Evolutionary conservation across 2,113 vertebrate genomes (phyloP).

Genomic region (Plecturocebus donacophilus): DNA sequence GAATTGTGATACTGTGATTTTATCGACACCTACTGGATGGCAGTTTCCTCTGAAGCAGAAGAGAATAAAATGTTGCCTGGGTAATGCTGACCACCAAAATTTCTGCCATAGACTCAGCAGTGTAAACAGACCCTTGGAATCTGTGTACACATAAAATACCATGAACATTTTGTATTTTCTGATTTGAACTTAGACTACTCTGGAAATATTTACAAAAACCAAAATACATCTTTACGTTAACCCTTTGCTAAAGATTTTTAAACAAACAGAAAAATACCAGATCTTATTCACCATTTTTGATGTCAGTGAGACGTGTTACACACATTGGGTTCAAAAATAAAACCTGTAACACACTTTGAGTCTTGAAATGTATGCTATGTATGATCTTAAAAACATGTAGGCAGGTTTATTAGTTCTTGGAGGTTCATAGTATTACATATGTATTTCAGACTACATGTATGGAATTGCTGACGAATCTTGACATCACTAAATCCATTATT

Average conservation of each 20-base stretch:
- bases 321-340: slow-evolving; percentile 9
- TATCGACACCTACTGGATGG: neutral
- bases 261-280: slow-evolving; percentile 1
- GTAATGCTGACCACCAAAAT: neutral
- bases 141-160: neutral
- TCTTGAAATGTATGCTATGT: neutral
- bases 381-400: neutral
- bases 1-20: neutral
- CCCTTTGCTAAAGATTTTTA: neutral
- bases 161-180: neutral
- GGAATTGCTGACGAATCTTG: neutral
- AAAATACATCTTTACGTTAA: slow-evolving; percentile 7
- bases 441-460: neutral
- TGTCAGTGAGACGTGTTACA: neutral
- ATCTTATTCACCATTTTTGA: neutral
- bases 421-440: neutral
- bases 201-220: neutral
- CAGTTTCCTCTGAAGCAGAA: neutral
- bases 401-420: neutral
- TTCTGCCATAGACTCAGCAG: neutral
- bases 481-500: neutral
- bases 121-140: neutral
- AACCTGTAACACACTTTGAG: neutral
- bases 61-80: neutral
- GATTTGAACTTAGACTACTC: neutral